Evolutionary conservation across 92 coral and sea anemone genomes (phyloP).

Genomic region (Blastomussa wellsi): DNA sequence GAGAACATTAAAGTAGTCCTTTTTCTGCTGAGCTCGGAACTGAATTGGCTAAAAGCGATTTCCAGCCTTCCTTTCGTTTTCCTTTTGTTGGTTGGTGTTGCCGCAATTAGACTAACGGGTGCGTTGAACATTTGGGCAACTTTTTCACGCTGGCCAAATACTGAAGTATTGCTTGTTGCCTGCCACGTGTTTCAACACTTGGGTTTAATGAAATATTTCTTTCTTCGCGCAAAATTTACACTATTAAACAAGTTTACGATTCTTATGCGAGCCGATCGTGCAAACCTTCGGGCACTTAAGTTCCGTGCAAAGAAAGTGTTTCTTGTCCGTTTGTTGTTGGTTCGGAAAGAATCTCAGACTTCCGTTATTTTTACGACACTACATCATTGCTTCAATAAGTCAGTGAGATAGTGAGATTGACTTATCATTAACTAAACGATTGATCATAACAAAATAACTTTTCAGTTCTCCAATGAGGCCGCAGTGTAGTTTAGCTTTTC

Average conservation of each 20-base stretch:
- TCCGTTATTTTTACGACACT: background rate
- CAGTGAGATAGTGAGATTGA: background rate
- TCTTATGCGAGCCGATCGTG: background rate
- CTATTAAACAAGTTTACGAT: background rate
- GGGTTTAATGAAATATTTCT: background rate
- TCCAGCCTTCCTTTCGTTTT: too few species aligned
- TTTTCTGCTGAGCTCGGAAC: background rate
- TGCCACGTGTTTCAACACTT: slow-evolving; percentile 36
- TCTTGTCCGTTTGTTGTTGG: slow-evolving; percentile 18
- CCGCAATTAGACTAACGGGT: background rate
- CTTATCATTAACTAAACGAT: slow-evolving; percentile 17
- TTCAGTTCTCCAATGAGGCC: background rate
- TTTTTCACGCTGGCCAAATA: slow-evolving; percentile 9
- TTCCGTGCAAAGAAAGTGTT: background rate
- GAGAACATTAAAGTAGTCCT: background rate
- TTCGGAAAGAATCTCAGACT: slow-evolving; percentile 9
- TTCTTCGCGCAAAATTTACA: slow-evolving; percentile 10
- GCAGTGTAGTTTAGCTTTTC: background rate
- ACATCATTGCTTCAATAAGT: background rate
- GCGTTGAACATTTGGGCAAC: slow-evolving; percentile 13
- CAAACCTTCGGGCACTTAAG: background rate
- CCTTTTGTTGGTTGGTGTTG: background rate
- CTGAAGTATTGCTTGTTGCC: background rate
- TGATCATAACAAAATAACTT: background rate
- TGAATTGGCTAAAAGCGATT: background rate